Base-by-base conservation (phyloP, 2,888 invertebrate species). In the Mechanitis messenoides region DNA sequence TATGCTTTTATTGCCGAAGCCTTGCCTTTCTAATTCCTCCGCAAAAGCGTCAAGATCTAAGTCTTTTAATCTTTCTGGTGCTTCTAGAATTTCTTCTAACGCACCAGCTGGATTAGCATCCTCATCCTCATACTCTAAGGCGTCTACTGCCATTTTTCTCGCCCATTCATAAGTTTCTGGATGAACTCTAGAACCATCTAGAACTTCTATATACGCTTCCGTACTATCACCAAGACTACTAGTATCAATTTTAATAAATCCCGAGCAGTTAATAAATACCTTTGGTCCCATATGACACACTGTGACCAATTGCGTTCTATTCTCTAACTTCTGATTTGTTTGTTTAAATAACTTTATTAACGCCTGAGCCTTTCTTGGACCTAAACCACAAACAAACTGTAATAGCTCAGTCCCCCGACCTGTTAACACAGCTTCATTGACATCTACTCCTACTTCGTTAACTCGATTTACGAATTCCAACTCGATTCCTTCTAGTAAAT, bases 111-210 rank as follows among this genome's bases (percentile, higher is more conserved):
- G 98, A 85, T 98, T 98, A 0, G 96, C 95, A 71, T 97, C 98
- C 79, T 98, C 98, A 76, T 98, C 98, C 77, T 99, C 98, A 74
- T 98, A 98, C 75, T 99, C 99, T 55, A 99, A 88, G 1, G 99
- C 99, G 84, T 99, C 99, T 0, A 99, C 98, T 0, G 99, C 99
- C 99, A 99, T 99, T 88, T 99, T 99, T 50, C 99, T 91, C 0
- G 99, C 99, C 99, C 99, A 99, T 78, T 99, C 99, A 82, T 99
- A 99, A 0, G 98, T 98, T 89, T 99, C 99, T 0, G 99, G 99
- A 88, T 99, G 99, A 0, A 99, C 98, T 72, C 99, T 92, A 0
- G 99, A 98, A 0, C 98, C 98, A 78, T 99, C 99, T 59, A 99
- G 88, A 1, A 98, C 97, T 89, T 98, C 96, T 0, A 98, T 96